Base-by-base conservation (phyloP, 2,797 vertebrate genomes). In the Myotis planiceps region DNA sequence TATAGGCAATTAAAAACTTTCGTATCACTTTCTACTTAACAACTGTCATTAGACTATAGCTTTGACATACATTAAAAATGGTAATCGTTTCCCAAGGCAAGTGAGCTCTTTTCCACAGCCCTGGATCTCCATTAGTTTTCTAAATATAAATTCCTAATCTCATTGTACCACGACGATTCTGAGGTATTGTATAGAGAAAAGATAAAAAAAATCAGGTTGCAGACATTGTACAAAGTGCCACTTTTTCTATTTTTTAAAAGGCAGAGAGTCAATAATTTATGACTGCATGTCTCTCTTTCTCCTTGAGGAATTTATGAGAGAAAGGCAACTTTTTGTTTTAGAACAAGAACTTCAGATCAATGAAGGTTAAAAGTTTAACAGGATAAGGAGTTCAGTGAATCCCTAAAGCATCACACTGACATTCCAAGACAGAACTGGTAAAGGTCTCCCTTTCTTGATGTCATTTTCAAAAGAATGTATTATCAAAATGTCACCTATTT, bases 201-300 rank as follows among this genome's bases (percentile, higher is more conserved):
- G 10, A 94, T 79, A 27, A 88, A 97, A 96, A 94, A 69, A 88
- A 89, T 96, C 15, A 65, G 92, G 15, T 63, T 97, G 16, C 69
- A 92, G 37, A n/a, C 55, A 93, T 69, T 93, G 71, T 79, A 58
- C 25, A 58, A 89, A 68, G 45, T 90, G n/a, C 34, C 49, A 74
- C 34, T 71, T 81, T 85, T 78, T 84, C 37, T 55, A 80, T 82
- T 90, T 97, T 94, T 80, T 80, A 93, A 84, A 83, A 92, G 58
- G 32, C 39, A 96, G 42, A 92, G 47, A 96, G 92, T 97, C 79
- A 97, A 94, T 96, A 94, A 97, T 92, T 98, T 96, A 96, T 97
- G 45, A 58, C 39, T 27, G 7, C 9, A 63, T 92, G 39, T 89
- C 27, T 87, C 91, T 83, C 7, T 63, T 88, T 97, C 53, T 96